Percentiles rank a stretch among this genome's conserved stretches.
phyloP scores from a whole-genome alignment of 1,140 invertebrate species.

The Drosophila kohkoa region DNA sequence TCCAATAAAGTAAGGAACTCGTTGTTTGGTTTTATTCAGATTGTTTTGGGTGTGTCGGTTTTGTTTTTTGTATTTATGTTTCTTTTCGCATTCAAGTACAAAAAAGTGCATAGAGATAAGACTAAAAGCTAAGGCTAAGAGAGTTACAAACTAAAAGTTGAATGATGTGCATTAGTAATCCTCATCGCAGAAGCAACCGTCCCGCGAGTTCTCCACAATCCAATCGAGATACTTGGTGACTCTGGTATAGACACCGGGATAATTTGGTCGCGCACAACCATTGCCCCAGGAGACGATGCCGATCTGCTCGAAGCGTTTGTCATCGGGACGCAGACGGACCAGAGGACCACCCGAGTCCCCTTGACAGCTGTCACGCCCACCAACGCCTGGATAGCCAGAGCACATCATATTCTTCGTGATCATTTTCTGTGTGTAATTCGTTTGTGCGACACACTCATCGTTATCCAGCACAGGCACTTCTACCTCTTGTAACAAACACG shows the following conservation, averaged over 20 bases:
- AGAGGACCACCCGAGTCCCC: conserved; percentile 97
- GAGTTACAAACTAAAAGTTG: conserved; percentile 57
- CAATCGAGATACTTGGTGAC: conserved; percentile 91
- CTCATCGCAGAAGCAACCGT: conserved; percentile 89
- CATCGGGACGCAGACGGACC: conserved; percentile 89
- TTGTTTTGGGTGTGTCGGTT: conserved; percentile 34
- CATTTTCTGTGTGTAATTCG: conserved; percentile 91
- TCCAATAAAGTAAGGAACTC: not conserved
- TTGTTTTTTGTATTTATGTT: conserved; percentile 4
- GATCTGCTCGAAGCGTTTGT: conserved; percentile 92
- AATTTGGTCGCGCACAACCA: conserved; percentile 90
- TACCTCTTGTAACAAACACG: conserved; percentile 92
- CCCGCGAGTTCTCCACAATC: conserved; percentile 90
- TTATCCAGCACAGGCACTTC: conserved; percentile 93
- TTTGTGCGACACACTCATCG: conserved; percentile 89
- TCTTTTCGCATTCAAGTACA: conserved; percentile 50
- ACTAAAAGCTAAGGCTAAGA: conserved; percentile 51
- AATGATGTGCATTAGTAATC: conserved; percentile 72
- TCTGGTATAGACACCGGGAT: conserved; percentile 93
- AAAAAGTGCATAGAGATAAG: conserved; percentile 47
- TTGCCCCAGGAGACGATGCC: conserved; percentile 89
- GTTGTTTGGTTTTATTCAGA: conserved; percentile 64
- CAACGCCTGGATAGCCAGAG: conserved; percentile 91
- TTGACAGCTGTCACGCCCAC: conserved; percentile 94
- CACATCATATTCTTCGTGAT: conserved; percentile 95